Evolutionary conservation across 1,140 invertebrate genomes (phyloP).

Genomic region (Papilio polyxenes): DNA sequence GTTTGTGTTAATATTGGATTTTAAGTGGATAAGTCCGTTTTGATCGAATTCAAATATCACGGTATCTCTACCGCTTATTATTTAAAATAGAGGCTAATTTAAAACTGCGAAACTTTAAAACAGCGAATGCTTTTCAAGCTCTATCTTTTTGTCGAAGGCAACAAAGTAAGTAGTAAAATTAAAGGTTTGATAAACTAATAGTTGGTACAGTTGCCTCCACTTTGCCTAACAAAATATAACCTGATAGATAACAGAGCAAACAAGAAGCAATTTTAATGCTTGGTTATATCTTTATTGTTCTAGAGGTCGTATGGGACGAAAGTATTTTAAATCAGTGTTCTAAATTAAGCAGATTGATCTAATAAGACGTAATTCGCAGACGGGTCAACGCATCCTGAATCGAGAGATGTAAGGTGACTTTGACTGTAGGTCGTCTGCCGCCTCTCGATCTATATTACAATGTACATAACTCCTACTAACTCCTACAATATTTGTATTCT

Average conservation of each 20-base stretch:
- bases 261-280: neutral
- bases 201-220: neutral
- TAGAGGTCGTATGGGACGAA: slow-evolving; percentile 13
- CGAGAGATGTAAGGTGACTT: slow-evolving; percentile 41
- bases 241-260: neutral
- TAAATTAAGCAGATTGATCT: slow-evolving; percentile 38
- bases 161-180: neutral
- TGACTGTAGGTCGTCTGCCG: slow-evolving; percentile 40
- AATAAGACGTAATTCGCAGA: slow-evolving; percentile 39
- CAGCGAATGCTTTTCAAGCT: neutral
- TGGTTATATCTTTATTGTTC: neutral
- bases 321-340: slow-evolving; percentile 27
- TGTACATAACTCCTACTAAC: neutral
- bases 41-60: neutral
- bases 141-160: neutral
- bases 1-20: neutral
- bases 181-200: neutral
- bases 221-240: neutral
- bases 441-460: slow-evolving; percentile 18
- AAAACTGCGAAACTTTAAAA: too few relatives aligned
- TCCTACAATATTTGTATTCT: neutral
- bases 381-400: slow-evolving; percentile 39
- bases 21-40: neutral
- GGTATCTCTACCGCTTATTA: neutral
- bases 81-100: too few relatives aligned